A percentile compares a stretch with the other conserved stretches of the same genome.
Evolutionary conservation across 35 echinoderm and acorn worm species (phyloP).

Genomic region (Strongylocentrotus purpuratus): DNA sequence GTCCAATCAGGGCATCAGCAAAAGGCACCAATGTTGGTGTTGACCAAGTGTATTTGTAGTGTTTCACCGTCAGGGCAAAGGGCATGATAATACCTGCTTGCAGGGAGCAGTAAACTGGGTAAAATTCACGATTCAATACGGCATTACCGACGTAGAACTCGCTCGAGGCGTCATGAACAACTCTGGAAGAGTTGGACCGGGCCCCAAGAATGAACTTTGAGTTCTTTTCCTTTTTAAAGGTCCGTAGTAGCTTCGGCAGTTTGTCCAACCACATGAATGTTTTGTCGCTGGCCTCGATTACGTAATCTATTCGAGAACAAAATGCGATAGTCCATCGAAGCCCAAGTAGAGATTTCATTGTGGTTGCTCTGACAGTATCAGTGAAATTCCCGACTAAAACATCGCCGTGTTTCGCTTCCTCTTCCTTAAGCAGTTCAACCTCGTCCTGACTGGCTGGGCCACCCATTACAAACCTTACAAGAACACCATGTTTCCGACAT

Average conservation of each 20-base stretch:
- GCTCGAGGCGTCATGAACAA: not conserved
- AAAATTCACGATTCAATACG: not conserved
- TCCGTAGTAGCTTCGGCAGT: not conserved
- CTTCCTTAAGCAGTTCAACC: not conserved
- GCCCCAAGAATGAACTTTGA: not conserved
- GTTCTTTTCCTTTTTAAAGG: not conserved
- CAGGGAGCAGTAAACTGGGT: constrained; percentile 15
- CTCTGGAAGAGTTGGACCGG: not conserved
- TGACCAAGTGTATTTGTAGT: constrained; percentile 1
- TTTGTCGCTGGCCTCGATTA: not conserved
- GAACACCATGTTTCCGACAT: not conserved
- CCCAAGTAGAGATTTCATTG: constrained; percentile 1
- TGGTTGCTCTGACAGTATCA: not conserved
- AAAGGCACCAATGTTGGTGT: not conserved
- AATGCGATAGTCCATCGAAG: not conserved
- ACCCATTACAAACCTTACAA: not conserved
- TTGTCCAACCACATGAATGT: constrained; percentile 24
- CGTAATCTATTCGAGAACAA: not conserved
- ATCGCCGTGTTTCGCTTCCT: not conserved
- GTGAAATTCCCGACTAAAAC: constrained; percentile 28
- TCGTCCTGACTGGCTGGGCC: not conserved
- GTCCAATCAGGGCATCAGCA: not conserved
- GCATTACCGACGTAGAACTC: not conserved
- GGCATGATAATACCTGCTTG: not conserved
- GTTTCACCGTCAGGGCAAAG: not conserved